phyloP scores from a whole-genome alignment of 2,888 invertebrate species.

The Ophonus ardosiacus region DNA sequence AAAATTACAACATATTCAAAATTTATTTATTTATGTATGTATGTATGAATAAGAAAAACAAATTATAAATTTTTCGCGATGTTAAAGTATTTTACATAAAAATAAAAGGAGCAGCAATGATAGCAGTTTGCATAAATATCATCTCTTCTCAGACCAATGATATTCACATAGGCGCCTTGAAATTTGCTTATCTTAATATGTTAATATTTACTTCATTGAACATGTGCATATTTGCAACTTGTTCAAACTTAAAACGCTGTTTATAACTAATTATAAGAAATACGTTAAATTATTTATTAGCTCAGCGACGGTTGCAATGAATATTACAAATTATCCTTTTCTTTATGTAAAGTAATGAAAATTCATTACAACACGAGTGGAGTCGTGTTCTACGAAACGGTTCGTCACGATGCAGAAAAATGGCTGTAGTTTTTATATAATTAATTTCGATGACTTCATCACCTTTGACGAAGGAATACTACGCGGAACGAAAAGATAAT shows the following conservation, averaged over 20 bases:
- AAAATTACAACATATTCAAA: background rate
- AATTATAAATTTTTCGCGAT: background rate
- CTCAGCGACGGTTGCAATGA: constrained; percentile 30
- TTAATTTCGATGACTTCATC: constrained; percentile 51
- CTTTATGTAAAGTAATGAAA: constrained; percentile 33
- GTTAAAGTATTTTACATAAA: background rate
- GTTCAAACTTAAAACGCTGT: constrained; percentile 29
- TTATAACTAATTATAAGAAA: constrained; percentile 38
- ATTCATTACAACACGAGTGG: constrained; percentile 19
- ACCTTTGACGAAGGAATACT: constrained; percentile 6
- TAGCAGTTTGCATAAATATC: constrained; percentile 23
- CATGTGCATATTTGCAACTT: constrained; percentile 35
- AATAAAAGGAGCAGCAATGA: constrained; percentile 10
- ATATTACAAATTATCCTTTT: constrained; percentile 32
- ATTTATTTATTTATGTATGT: constrained; percentile 8
- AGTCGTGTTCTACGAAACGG: constrained; percentile 3
- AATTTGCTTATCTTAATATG: constrained; percentile 43
- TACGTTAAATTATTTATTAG: constrained; percentile 40
- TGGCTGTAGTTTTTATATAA: constrained; percentile 15
- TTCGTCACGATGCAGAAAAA: constrained; percentile 35
- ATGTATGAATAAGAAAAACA: background rate
- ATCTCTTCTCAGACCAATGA: constrained; percentile 1
- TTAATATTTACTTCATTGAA: constrained; percentile 44
- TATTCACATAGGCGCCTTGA: constrained; percentile 32
- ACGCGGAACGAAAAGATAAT: constrained; percentile 12